Base-by-base conservation (phyloP, 2,888 invertebrate genomes). In the Gortyna flavago region DNA sequence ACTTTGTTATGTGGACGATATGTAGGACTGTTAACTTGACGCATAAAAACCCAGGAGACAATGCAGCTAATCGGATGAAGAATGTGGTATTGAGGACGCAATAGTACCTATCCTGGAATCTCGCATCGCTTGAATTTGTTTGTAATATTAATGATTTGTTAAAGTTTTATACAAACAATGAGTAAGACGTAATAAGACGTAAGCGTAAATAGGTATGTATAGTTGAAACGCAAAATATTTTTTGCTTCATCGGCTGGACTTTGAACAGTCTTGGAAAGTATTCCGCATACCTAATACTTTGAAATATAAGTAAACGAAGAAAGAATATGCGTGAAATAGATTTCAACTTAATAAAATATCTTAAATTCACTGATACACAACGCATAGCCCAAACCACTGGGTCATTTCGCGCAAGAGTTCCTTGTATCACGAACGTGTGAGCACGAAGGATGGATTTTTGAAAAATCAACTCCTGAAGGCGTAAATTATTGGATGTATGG, bases 1-100 rank as follows among this genome's bases (percentile, higher is more conserved):
- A 67, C 29, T 75, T 44, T 77, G 35, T 16, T 54, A 41, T 61
- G 18, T 80, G 65, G 67, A 72, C 44, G 57, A 59, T 54, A n/a
- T 16, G 32, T 35, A 18, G 21, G 9, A 29, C 11, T 68, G n/a
- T 59, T 59, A 29, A 72, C 6, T 57, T 32, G 71, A 72, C 35
- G 48, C 16, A 41, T 59, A 41, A 18, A 25, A 41, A 29, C 5
- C 11, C 35, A 66, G 32, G 5, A 32, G 1, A 41, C 0, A 44
- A 54, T 54, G 44, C 3, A 51, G 25, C 11, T 44, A 32, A 35
- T 1, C n/a, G n/a, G n/a, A 13, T 54, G 1, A 66, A 29, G 29
- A 48, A 48, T 44, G 1, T 35, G 35, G 66, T 66, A 29, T 48
- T 32, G 25, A 48, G 8, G 16, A 32, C 32, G 25, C 2, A 44